These are phyloP conservation scores for Cephalotes varians DNA, from an alignment of 2,888 invertebrate species.

Conservation along the genomic window DNA sequence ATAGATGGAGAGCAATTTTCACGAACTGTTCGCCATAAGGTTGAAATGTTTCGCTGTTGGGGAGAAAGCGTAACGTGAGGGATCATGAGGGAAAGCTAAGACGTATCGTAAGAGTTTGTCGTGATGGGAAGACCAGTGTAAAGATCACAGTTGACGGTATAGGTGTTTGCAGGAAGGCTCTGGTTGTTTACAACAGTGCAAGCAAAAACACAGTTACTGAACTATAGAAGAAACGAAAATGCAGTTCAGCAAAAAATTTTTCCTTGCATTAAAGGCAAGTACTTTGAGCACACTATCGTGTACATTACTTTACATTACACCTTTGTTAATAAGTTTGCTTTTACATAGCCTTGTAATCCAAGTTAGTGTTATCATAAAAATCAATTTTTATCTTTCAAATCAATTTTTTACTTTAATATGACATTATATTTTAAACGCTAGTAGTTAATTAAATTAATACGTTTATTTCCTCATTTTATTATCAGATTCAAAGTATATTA, in stretches of 20 bases:
- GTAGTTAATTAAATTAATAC: background rate
- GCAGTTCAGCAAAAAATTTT: background rate
- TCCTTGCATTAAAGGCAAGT: background rate
- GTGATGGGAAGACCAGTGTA: background rate
- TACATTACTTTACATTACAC: background rate
- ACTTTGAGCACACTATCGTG: too few species aligned
- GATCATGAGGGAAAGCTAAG: background rate
- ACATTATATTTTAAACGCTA: too few species aligned
- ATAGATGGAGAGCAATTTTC: background rate
- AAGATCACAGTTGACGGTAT: constrained; percentile 4
- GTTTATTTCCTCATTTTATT: background rate
- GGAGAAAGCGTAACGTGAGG: background rate
- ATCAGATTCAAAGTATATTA: too few species aligned
- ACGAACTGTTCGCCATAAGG: background rate
- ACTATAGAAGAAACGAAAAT: background rate
- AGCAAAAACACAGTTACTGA: background rate
- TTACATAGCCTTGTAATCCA: background rate
- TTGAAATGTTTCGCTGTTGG: background rate
- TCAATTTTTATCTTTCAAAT: background rate
- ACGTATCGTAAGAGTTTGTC: constrained; percentile 3
- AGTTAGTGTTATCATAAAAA: too few species aligned
- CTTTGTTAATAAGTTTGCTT: background rate
- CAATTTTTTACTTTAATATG: background rate
- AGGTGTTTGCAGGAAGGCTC: background rate
- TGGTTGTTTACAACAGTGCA: background rate